Conservation (phyloP, 1,140 invertebrate genomes). For the Diprion similis region DNA sequence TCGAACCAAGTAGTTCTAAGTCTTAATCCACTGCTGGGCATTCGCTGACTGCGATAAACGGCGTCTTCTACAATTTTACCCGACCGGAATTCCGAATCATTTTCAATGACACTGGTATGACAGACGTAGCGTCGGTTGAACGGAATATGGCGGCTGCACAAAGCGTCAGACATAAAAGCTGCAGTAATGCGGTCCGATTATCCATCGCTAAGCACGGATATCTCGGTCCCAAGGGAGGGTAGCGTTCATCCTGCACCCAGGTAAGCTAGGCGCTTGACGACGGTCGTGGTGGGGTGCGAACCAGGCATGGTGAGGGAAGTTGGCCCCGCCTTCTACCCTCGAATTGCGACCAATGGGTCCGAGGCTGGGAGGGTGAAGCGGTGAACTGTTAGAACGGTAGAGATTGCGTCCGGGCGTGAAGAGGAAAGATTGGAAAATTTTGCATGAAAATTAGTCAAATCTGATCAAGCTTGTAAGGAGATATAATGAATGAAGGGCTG, state of each 20-base stretch:
- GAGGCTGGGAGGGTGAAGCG: conserved; percentile 32
- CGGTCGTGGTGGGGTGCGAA: neutral
- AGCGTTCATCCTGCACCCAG: neutral
- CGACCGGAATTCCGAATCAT: too few relatives aligned
- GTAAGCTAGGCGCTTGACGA: conserved; percentile 34
- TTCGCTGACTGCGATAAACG: too few relatives aligned
- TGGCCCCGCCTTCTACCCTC: conserved; percentile 48
- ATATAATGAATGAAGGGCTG: too few relatives aligned
- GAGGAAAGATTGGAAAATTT: conserved; percentile 6
- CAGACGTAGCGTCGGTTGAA: too few relatives aligned
- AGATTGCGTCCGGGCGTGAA: conserved; percentile 26
- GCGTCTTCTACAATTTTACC: too few relatives aligned
- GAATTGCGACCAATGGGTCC: conserved; percentile 41
- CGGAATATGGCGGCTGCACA: too few relatives aligned
- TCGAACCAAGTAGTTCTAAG: too few relatives aligned
- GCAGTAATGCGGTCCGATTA: conserved; percentile 43
- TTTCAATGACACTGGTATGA: too few relatives aligned
- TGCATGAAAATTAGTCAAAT: too few relatives aligned
- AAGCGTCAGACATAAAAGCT: neutral
- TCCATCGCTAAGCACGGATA: conserved; percentile 42
- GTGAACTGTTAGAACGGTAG: conserved; percentile 22
- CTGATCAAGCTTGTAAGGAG: too few relatives aligned
- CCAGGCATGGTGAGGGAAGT: conserved; percentile 11
- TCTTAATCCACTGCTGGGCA: too few relatives aligned
- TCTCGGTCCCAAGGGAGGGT: conserved; percentile 19